Percentiles rank a stretch among this genome's conserved stretches.
phyloP scores from a whole-genome alignment of 2,888 invertebrate species.

The Cylloceria caligata region DNA sequence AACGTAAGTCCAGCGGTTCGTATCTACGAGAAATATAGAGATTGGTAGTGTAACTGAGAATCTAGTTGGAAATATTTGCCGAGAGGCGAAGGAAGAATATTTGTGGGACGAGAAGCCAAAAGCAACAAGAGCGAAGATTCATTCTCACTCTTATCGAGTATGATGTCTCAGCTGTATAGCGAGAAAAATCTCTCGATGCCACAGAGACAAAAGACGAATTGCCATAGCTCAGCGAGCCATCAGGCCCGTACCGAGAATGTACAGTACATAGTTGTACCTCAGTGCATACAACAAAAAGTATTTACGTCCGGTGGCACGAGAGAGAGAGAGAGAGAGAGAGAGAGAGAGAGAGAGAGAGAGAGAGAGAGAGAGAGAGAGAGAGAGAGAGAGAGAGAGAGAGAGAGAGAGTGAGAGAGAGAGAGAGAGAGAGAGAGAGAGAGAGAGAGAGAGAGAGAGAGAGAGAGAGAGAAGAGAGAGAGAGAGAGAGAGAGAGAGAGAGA shows the following conservation, averaged over 20 bases:
- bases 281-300: slow-evolving; percentile 14
- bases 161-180: slow-evolving; percentile 12
- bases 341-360: no score
- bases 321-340: no score
- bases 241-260: slow-evolving; percentile 58
- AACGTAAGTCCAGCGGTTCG: slow-evolving; percentile 52
- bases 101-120: not conserved
- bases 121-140: slow-evolving; percentile 44
- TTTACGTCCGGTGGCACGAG: slow-evolving; percentile 47
- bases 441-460: no score
- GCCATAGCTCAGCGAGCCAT: slow-evolving; percentile 65
- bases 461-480: no score
- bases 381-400: no score
- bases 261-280: slow-evolving; percentile 16
- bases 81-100: slow-evolving; percentile 14
- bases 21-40: slow-evolving; percentile 15
- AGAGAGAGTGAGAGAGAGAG: no score
- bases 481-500: no score
- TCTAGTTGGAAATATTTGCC: slow-evolving; percentile 16
- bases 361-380: no score
- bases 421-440: no score
- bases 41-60: slow-evolving; percentile 50
- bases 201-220: slow-evolving; percentile 40
- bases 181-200: slow-evolving; percentile 60
- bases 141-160: slow-evolving; percentile 65